These are phyloP conservation scores for Python bivittatus DNA, from an alignment of 2,113 vertebrate species.

Conservation along the genomic window DNA sequence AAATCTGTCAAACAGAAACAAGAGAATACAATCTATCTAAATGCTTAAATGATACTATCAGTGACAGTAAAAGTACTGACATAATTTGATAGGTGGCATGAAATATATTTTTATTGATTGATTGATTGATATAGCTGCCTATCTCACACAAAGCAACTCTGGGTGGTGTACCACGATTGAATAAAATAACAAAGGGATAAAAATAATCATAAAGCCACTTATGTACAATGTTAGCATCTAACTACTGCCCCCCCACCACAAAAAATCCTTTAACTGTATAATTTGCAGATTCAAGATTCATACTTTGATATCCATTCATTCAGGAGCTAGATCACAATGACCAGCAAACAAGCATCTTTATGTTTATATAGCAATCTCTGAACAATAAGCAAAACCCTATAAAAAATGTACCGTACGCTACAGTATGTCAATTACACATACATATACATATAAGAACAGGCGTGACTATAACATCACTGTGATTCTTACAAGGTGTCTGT, in stretches of 20 bases:
- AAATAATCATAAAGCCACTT: too few relatives aligned
- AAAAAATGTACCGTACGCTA: not conserved
- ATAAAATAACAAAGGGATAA: too few relatives aligned
- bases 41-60: not conserved
- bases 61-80: not conserved
- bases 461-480: not conserved
- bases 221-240: not conserved
- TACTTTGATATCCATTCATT: not conserved
- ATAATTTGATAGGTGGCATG: not conserved
- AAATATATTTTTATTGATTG: too few relatives aligned
- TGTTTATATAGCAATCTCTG: not conserved
- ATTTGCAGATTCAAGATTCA: not conserved
- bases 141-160: too few relatives aligned
- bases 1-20: not conserved
- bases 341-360: conserved; percentile 6
- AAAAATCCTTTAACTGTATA: not conserved
- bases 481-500: not conserved
- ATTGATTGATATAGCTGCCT: too few relatives aligned
- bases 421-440: not conserved
- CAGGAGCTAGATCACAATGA: conserved; percentile 8
- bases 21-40: conserved; percentile 20
- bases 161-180: too few relatives aligned
- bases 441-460: not conserved
- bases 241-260: not conserved
- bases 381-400: not conserved